Evolutionary conservation across 2,113 vertebrate species (phyloP).

Genomic region (Craseonycteris thonglongyai): DNA sequence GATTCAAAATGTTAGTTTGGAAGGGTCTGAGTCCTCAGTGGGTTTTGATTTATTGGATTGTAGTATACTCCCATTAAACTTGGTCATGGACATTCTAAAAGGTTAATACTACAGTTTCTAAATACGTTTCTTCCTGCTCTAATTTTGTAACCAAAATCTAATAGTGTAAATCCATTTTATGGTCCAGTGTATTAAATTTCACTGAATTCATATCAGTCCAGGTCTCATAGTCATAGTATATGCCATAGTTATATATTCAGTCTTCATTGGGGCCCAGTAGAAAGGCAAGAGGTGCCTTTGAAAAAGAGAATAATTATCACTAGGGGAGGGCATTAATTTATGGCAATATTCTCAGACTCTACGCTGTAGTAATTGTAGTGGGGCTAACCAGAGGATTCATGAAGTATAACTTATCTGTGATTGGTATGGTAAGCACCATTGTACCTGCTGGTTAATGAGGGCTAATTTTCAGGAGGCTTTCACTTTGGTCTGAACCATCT

Average conservation of each 20-base stretch:
- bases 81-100: neutral
- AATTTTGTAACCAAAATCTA: neutral
- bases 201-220: neutral
- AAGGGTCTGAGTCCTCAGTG: neutral
- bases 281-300: neutral
- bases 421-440: neutral
- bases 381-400: neutral
- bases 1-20: neutral
- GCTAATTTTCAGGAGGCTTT: neutral
- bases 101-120: neutral
- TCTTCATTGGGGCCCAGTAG: neutral
- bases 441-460: neutral
- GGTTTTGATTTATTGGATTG: neutral
- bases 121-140: neutral
- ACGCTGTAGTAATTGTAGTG: neutral
- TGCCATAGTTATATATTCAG: neutral
- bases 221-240: neutral
- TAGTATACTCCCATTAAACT: neutral
- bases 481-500: neutral
- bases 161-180: neutral
- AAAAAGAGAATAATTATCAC: neutral
- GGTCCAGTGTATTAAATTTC: neutral
- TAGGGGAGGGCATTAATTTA: neutral
- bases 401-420: neutral
- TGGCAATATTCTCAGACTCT: neutral